Conservation (phyloP, 2,113 vertebrate genomes). For the Maccullochella peelii region DNA sequence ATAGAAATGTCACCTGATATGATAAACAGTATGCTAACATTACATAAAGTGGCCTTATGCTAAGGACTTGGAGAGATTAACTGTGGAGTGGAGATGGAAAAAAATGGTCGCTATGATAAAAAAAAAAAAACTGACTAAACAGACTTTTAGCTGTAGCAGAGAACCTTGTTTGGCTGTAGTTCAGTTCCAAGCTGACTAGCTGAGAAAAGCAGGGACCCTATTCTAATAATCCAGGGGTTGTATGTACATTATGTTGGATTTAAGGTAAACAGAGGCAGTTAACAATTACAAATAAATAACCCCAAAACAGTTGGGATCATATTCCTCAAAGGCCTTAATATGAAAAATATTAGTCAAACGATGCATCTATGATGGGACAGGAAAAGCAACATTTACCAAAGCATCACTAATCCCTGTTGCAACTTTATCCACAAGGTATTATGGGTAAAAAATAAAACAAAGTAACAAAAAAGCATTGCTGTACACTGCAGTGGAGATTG, state of each 20-base stretch:
- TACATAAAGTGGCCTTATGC: slow-evolving; percentile 80
- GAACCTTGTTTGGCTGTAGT: slow-evolving; percentile 32
- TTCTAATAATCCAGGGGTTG: slow-evolving; percentile 33
- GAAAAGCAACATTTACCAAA: slow-evolving; percentile 23
- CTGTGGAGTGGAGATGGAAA: slow-evolving; percentile 68
- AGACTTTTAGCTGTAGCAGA: slow-evolving; percentile 36
- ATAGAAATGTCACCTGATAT: slow-evolving; percentile 87
- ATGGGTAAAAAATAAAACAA: slow-evolving; percentile 22
- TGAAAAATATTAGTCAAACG: slow-evolving; percentile 4
- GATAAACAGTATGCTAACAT: slow-evolving; percentile 78
- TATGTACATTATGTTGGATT: slow-evolving; percentile 3
- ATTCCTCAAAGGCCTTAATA: background rate
- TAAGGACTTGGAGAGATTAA: slow-evolving; percentile 79
- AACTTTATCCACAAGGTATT: slow-evolving; percentile 37
- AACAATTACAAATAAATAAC: slow-evolving; percentile 24
- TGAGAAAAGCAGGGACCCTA: slow-evolving; percentile 39
- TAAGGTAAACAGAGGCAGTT: slow-evolving; percentile 5
- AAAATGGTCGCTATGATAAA: slow-evolving; percentile 63
- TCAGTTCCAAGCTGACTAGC: slow-evolving; percentile 38
- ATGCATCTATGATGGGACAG: slow-evolving; percentile 8
- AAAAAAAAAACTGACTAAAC: slow-evolving; percentile 36
- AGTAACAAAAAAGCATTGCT: slow-evolving; percentile 11
- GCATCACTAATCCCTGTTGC: slow-evolving; percentile 13
- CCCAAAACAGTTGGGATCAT: background rate
- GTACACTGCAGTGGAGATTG: slow-evolving; percentile 20